Evolutionary conservation across 2,888 invertebrate species (phyloP).

Genomic region (Ennomos erosarius): DNA sequence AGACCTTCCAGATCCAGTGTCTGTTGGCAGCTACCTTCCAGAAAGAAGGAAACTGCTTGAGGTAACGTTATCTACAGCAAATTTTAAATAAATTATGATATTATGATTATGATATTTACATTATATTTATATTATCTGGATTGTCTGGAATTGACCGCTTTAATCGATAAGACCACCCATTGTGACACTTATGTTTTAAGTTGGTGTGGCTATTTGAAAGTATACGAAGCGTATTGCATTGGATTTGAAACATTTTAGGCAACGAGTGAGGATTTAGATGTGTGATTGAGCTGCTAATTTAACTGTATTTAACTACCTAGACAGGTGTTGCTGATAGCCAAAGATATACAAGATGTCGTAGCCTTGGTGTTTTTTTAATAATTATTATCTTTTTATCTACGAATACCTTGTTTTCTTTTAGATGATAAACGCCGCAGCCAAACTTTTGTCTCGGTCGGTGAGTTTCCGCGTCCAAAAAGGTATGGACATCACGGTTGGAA

Average conservation of each 20-base stretch:
- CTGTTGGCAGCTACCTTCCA: conserved; percentile 58
- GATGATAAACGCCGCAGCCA: conserved; percentile 71
- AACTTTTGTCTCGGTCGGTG: conserved; percentile 61
- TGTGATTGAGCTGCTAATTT: neutral
- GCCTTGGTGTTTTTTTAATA: too few relatives aligned
- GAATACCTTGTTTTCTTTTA: conserved; percentile 34
- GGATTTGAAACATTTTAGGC: too few relatives aligned
- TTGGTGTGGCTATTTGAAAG: too few relatives aligned
- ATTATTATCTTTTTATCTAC: too few relatives aligned
- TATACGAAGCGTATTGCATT: too few relatives aligned
- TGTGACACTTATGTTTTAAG: too few relatives aligned
- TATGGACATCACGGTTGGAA: conserved; percentile 65
- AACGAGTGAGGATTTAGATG: too few relatives aligned
- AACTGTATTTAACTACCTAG: neutral
- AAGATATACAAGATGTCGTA: too few relatives aligned
- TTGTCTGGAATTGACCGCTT: too few relatives aligned
- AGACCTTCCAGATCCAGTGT: conserved; percentile 72
- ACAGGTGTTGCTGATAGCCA: too few relatives aligned
- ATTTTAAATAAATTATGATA: neutral
- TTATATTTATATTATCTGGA: too few relatives aligned
- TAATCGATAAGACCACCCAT: too few relatives aligned
- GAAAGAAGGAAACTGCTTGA: conserved; percentile 72
- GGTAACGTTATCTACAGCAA: conserved; percentile 47
- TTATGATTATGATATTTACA: neutral
- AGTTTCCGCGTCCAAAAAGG: conserved; percentile 63